These are phyloP conservation scores for Clivina fossor DNA, from an alignment of 2,888 invertebrate species.

Conservation along the genomic window DNA sequence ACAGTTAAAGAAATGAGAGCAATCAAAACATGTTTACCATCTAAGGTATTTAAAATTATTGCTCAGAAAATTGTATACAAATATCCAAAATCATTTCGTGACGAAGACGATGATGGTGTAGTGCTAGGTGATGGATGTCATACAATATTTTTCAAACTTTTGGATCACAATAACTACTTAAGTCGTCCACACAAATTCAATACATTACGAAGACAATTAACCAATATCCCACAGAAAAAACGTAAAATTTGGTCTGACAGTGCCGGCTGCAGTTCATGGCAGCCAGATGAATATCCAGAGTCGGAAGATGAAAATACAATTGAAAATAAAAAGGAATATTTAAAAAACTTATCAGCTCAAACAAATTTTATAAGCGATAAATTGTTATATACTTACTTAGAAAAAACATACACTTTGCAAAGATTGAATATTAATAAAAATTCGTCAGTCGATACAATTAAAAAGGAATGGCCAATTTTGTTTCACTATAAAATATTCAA, in stretches of 20 bases:
- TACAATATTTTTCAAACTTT: background rate
- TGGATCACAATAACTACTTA: constrained; percentile 10
- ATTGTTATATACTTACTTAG: background rate
- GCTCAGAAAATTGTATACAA: constrained; percentile 1
- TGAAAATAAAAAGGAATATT: no score
- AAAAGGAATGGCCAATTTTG: constrained; percentile 6
- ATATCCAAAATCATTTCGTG: constrained; percentile 3
- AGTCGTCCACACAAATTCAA: background rate
- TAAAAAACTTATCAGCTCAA: background rate
- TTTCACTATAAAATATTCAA: background rate
- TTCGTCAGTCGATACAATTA: background rate
- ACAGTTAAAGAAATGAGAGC: constrained; percentile 1
- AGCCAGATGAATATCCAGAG: constrained; percentile 12
- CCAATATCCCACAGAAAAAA: constrained; percentile 5
- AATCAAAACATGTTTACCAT: constrained; percentile 2
- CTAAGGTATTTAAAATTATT: background rate
- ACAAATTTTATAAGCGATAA: background rate
- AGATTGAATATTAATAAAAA: constrained; percentile 10
- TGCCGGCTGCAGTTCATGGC: constrained; percentile 2
- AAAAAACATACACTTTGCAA: background rate
- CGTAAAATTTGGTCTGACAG: background rate
- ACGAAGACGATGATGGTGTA: constrained; percentile 2
- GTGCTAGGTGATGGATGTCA: constrained; percentile 1
- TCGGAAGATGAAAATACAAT: no score
- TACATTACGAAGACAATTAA: background rate